Evolutionary conservation across 2,797 vertebrate genomes (phyloP).

Genomic region (Emys orbicularis): DNA sequence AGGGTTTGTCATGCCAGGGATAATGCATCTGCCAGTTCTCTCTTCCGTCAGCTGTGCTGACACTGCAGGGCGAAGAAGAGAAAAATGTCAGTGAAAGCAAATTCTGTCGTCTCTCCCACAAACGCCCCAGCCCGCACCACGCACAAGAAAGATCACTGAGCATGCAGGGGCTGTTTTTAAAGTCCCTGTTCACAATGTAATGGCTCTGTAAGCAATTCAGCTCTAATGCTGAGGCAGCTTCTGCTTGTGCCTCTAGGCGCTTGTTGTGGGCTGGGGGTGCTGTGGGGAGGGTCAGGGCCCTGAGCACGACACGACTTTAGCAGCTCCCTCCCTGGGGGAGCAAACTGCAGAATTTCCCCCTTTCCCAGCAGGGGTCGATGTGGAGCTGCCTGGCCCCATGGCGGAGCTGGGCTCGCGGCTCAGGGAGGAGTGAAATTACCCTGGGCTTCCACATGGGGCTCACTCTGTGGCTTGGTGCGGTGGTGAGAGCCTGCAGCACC

Average conservation of each 20-base stretch:
- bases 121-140: no score
- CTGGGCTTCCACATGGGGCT: not conserved
- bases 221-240: not conserved
- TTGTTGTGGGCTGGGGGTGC: not conserved
- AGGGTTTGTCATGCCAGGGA: no score
- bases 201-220: rapidly evolving
- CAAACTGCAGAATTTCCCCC: not conserved
- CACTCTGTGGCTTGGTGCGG: not conserved
- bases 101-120: no score
- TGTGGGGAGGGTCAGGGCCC: no score
- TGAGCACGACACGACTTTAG: not conserved
- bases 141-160: no score
- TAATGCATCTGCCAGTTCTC: no score
- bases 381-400: no score
- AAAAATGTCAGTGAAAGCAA: no score
- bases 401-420: no score
- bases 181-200: no score
- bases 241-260: not conserved
- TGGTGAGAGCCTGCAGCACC: not conserved
- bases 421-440: not conserved
- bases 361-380: no score
- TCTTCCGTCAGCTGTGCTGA: not conserved
- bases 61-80: not conserved
- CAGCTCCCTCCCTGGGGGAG: rapidly evolving
- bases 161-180: no score